Conservation (phyloP, 1,140 invertebrate genomes). For the Drosophila tropicalis region DNA sequence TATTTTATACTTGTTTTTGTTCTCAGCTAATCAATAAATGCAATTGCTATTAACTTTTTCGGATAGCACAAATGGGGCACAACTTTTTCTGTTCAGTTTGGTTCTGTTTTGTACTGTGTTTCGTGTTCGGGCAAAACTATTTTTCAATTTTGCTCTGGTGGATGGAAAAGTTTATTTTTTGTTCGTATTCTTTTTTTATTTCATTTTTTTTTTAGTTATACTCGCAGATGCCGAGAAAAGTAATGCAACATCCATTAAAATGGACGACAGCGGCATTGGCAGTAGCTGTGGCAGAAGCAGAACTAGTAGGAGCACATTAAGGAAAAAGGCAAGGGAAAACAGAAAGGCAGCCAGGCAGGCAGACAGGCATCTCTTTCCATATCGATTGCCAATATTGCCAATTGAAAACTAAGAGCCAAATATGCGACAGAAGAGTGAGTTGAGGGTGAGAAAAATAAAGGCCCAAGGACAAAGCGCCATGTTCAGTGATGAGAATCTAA, state of each 20-base stretch:
- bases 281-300: conserved; percentile 9
- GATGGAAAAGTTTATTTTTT: conserved; percentile 50
- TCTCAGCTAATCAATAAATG: conserved; percentile 64
- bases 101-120: conserved; percentile 29
- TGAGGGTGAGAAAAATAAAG: background rate
- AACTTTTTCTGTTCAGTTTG: conserved; percentile 35
- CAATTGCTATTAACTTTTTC: conserved; percentile 56
- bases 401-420: conserved; percentile 55
- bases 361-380: conserved; percentile 15
- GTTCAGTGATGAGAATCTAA: background rate
- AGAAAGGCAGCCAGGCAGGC: background rate
- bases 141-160: conserved; percentile 66
- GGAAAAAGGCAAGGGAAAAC: conserved; percentile 19
- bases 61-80: conserved; percentile 20
- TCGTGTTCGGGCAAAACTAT: conserved; percentile 53
- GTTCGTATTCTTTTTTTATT: conserved; percentile 27
- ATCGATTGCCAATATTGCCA: conserved; percentile 72
- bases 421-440: background rate
- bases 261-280: conserved; percentile 35
- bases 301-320: conserved; percentile 40
- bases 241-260: conserved; percentile 77
- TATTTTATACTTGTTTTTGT: conserved; percentile 14
- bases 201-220: conserved; percentile 3
- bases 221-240: conserved; percentile 47
- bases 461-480: conserved; percentile 1